Conservation (phyloP, 2,797 vertebrate species). For the Paratrypauchen microcephalus region DNA sequence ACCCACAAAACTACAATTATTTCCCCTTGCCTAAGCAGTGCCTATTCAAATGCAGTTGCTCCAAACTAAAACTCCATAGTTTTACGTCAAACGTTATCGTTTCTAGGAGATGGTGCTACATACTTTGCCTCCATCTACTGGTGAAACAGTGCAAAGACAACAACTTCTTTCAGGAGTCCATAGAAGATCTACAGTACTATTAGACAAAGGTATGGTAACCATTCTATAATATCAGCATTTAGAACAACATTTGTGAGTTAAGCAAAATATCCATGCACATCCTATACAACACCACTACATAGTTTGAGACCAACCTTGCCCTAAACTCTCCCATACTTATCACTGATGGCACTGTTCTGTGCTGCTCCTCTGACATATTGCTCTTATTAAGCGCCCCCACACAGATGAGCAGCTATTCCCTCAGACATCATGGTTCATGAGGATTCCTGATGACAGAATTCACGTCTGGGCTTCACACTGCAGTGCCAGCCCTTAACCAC, state of each 20-base stretch:
- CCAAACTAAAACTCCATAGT: not conserved
- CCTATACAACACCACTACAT: not conserved
- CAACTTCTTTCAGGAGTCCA: not conserved
- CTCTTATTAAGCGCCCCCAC: slow-evolving; percentile 50
- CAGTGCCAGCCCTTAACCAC: slow-evolving; percentile 63
- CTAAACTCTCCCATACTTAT: slow-evolving; percentile 17
- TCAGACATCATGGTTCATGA: slow-evolving; percentile 54
- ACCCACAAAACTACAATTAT: not conserved
- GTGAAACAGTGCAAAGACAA: slow-evolving; percentile 24
- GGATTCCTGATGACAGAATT: slow-evolving; percentile 65
- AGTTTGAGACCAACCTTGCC: not conserved
- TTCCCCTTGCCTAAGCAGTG: not conserved
- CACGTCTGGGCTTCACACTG: slow-evolving; percentile 58
- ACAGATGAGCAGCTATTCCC: slow-evolving; percentile 52
- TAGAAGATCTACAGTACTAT: not conserved
- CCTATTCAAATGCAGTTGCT: not conserved
- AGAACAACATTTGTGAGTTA: not conserved
- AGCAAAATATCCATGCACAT: not conserved
- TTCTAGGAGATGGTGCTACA: slow-evolving; percentile 13
- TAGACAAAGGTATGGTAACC: not conserved
- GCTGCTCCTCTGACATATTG: slow-evolving; percentile 50
- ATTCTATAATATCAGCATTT: not conserved
- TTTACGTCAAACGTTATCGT: not conserved
- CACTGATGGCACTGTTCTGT: slow-evolving; percentile 21
- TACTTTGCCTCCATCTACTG: slow-evolving; percentile 80